Percentiles rank a stretch among this genome's conserved stretches.
Conservation (phyloP, 92 coral and sea anemone genomes). For the Umimayanthus chanpuru region DNA sequence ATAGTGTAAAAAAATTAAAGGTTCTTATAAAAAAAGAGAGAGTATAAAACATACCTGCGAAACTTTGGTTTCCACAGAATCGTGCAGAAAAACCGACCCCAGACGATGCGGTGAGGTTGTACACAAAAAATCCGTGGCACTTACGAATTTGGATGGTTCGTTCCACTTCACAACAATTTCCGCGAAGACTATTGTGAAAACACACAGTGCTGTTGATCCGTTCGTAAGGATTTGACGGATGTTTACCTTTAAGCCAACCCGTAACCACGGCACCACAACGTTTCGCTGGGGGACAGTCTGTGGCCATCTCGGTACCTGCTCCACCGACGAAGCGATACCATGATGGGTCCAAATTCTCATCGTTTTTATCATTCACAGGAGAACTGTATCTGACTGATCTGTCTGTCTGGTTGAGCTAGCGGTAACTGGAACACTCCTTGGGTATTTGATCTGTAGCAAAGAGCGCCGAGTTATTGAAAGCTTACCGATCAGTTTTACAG, state of each 20-base stretch:
- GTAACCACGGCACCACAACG: background rate
- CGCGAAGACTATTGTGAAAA: background rate
- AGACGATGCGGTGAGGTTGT: background rate
- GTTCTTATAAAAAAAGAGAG: too few relatives aligned
- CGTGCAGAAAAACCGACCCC: too few relatives aligned
- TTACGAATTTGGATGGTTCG: background rate
- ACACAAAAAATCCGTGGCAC: background rate
- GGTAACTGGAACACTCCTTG: background rate
- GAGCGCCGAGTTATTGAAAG: background rate
- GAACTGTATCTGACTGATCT: constrained; percentile 6
- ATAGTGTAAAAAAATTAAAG: too few relatives aligned
- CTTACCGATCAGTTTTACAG: background rate
- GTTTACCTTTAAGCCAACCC: background rate
- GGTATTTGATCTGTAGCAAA: background rate
- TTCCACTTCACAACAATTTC: background rate
- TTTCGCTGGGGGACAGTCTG: background rate
- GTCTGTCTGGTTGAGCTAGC: constrained; percentile 4
- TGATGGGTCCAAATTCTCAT: background rate
- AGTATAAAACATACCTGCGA: too few relatives aligned
- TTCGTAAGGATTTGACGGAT: background rate
- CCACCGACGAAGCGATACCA: constrained; percentile 16
- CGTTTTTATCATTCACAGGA: background rate
- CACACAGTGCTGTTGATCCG: background rate
- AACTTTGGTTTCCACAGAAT: too few relatives aligned
- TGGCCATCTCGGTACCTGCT: constrained; percentile 10